Base-by-base conservation (phyloP, 2,113 vertebrate genomes). In the Ptilonorhynchus violaceus region DNA sequence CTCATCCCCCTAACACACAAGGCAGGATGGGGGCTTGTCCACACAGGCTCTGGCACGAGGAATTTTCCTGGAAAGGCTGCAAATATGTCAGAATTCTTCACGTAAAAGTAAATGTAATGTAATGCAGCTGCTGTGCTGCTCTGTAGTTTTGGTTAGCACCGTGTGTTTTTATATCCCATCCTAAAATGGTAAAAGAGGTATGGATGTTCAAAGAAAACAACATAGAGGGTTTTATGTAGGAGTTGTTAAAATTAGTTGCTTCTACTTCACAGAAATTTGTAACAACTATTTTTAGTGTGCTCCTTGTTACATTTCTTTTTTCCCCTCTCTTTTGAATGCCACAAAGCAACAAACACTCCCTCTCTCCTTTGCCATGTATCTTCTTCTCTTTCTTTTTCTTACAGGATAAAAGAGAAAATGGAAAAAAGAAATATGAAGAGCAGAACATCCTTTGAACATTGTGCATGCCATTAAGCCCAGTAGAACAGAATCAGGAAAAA, bases 271-370 rank as follows among this genome's bases (percentile, higher is more conserved):
- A 88, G 55, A 37, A 46, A 77, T 56, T 60, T 66, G 19, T 46
- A 69, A 55, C 16, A 41, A 50, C 27, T 44, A 2, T 86, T 75
- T 82, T 62, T 66, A 46, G 4, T 18, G 15, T 33, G 62, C 56
- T 92, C 69, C 42, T 49, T 78, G n/a, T 23, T 69, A 27, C 8
- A 6, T 30, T 55, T n/a, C 7, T 39, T 85, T 85, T 42, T 21
- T 1, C 4, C 8, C 10, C 55, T 21, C 35, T 50, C 28, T 79
- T 82, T 72, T 35, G 27, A 58, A 14, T n/a, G 53, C 25, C 49
- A 77, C 69, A 52, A 39, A 87, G 35, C 69, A 81, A 16, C 24
- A 68, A 31, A 30, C 0, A 0, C 5, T 15, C 12, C 1, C 28
- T 37, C 9, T 44, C 31, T n/a, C 6, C 30, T 13, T 33, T 23